Evolutionary conservation across 1,140 invertebrate genomes (phyloP), one percentile per base, ranked within the genome.

Genomic region (Stegodyphus dumicola): DNA sequence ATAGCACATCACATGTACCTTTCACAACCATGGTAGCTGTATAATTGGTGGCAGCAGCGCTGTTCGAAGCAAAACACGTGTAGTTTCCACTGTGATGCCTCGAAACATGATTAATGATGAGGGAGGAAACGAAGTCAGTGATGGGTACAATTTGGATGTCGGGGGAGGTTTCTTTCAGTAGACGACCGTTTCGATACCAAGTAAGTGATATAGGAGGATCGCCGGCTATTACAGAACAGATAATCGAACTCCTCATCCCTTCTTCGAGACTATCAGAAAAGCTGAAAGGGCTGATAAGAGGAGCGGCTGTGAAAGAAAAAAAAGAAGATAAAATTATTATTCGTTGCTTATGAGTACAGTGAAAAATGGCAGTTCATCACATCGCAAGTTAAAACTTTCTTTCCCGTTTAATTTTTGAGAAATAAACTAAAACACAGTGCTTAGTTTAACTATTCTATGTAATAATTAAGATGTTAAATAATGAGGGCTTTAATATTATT

Each of bases 11-110:
- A 33, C 33, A 9, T 77, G 85, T 95, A 95, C 94, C 94, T 95
- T 95, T 95, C 90, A 96, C 95, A 92, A 94, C 93, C 88, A 95
- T 93, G 91, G 93, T 93, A 90, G 95, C 94, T 89, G 94, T 94
- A 92, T 94, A 95, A 92, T 94, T 94, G 90, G 94, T 94, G 91
- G 94, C 93, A 88, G 94, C 93, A 88, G 94, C 94, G 88, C 93
- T 93, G 91, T 95, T 95, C 91, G 93, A 93, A 89, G 95, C 95
- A 89, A 95, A 93, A 91, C 95, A 95, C 79, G 94, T 95, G 91
- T 95, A 96, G 90, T 95, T 94, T 88, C 95, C 95, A 83, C 94
- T 93, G 90, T 95, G 94, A 88, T 93, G 91, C 88, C 94, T 93
- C 88, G 93, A 92, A 87, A 95, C 92, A 89, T 93, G 94, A 89